A percentile compares a stretch with the other conserved stretches of the same genome.
phyloP scores from a whole-genome alignment of 2,888 invertebrate species.

The Limulus polyphemus region DNA sequence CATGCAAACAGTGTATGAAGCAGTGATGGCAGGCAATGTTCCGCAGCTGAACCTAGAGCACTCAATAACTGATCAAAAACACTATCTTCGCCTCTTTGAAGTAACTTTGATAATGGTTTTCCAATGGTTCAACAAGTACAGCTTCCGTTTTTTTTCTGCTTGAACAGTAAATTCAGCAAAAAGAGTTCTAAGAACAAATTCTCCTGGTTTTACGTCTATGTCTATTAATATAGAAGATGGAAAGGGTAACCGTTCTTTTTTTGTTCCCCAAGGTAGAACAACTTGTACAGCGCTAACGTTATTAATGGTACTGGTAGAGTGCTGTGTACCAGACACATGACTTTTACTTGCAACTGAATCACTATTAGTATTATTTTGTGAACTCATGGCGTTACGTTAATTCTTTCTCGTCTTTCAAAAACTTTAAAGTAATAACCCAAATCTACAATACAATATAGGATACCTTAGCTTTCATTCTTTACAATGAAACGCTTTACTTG shows the following conservation, averaged over 20 bases:
- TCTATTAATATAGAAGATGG: conserved; percentile 38
- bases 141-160: conserved; percentile 92
- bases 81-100: conserved; percentile 90
- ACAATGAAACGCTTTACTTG: too few species aligned
- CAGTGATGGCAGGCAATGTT: conserved; percentile 92
- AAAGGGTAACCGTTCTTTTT: conserved; percentile 51
- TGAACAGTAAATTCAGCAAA: conserved; percentile 90
- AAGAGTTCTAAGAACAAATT: conserved; percentile 87
- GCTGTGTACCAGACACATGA: too few species aligned
- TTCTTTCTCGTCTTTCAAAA: too few species aligned
- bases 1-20: conserved; percentile 83
- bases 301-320: too few species aligned
- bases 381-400: too few species aligned
- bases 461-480: too few species aligned
- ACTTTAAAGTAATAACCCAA: too few species aligned
- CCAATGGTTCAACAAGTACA: conserved; percentile 82
- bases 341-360: too few species aligned
- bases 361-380: too few species aligned
- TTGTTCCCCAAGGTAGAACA: conserved; percentile 65
- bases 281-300: conserved; percentile 9
- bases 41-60: conserved; percentile 86
- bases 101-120: conserved; percentile 83
- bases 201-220: conserved; percentile 58
- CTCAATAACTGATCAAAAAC: conserved; percentile 87
- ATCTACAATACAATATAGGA: too few species aligned